phyloP scores from a whole-genome alignment of 1,140 invertebrate species.

The Monomorium pharaonis region DNA sequence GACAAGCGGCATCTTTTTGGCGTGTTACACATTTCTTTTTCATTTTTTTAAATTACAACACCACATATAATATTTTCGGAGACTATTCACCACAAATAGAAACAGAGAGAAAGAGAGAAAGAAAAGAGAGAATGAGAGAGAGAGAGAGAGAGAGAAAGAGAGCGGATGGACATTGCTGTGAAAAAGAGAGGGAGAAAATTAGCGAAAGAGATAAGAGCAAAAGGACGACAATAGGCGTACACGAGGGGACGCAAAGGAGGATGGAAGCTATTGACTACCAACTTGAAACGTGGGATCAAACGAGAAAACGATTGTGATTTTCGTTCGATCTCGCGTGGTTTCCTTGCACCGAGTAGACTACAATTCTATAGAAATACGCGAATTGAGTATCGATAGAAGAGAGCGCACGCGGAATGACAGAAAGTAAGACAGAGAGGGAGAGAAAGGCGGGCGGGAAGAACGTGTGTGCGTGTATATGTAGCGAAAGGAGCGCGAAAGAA shows the following conservation, averaged over 20 bases:
- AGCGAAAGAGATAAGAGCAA: not conserved
- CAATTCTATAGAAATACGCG: conserved; percentile 1
- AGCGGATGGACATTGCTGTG: not conserved
- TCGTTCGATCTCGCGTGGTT: conserved; percentile 23
- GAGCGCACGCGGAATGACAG: conserved; percentile 36
- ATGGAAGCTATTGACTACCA: not conserved
- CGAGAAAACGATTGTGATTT: not conserved
- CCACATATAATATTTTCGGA: conserved; percentile 56
- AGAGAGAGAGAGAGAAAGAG: conserved; percentile 59
- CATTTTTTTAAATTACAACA: conserved; percentile 44
- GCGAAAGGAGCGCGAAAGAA: conserved; percentile 43
- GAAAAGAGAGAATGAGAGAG: conserved; percentile 35
- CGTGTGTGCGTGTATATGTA: conserved; percentile 49
- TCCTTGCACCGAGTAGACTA: conserved; percentile 25
- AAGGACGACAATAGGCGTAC: conserved; percentile 18
- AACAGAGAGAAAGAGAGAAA: conserved; percentile 31
- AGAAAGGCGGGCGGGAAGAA: conserved; percentile 51
- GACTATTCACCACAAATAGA: conserved; percentile 64
- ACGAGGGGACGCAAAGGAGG: conserved; percentile 20
- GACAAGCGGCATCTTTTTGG: conserved; percentile 53
- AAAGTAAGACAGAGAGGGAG: conserved; percentile 33
- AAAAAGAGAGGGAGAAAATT: not conserved
- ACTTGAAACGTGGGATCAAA: conserved; percentile 37
- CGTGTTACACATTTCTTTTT: conserved; percentile 14
- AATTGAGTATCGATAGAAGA: not conserved